Base-by-base conservation (phyloP, 2,113 vertebrate species). In the Brachypodius melanocephalos region DNA sequence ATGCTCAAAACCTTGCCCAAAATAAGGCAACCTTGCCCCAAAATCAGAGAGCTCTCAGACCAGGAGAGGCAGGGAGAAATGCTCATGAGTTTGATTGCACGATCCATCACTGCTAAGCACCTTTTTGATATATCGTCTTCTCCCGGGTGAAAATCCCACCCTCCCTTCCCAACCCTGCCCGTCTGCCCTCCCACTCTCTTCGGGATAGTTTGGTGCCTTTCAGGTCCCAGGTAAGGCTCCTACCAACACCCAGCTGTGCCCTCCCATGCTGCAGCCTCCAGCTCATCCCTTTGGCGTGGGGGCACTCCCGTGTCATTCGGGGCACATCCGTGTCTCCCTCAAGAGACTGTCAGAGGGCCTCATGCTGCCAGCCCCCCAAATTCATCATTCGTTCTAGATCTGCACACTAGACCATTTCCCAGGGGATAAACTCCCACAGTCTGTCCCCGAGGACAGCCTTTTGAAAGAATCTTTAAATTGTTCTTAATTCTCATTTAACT, bases 81-180 rank as follows among this genome's bases (percentile, higher is more conserved):
- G 15, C 4, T 67, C 8, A 3, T 12, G 10, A 8, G 6, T 26
- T 25, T 0, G 0, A 14, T 48, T 55, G 31, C 14, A 75, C 10
- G 10, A 52, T 11, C 28, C 3, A 0, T 29, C 26, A 12, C 3
- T 4, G 1, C 16, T 21, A 29, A 82, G 9, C 36, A 43, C 51
- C 61, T 48, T 67, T 59, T 25, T 8, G 14, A 42, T 20, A 2
- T 6, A 15, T 12, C 1, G 0, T 14, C 22, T 87, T 77, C 42
- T 42, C 10, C 3, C 0, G 9, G 26, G 11, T 71, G 21, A 55
- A 86, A 89, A 79, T 65, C 26, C 24, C 25, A 9, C 26, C 34
- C 8, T 52, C 22, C 8, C 6, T 63, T 58, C 31, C 42, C 10
- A 8, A 20, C 42, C 59, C 20, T 80, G 49, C 5, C 43, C 12